These are phyloP conservation scores for Spinibarbus caldwelli DNA, from an alignment of 2,797 vertebrate genomes.

Conservation along the genomic window DNA sequence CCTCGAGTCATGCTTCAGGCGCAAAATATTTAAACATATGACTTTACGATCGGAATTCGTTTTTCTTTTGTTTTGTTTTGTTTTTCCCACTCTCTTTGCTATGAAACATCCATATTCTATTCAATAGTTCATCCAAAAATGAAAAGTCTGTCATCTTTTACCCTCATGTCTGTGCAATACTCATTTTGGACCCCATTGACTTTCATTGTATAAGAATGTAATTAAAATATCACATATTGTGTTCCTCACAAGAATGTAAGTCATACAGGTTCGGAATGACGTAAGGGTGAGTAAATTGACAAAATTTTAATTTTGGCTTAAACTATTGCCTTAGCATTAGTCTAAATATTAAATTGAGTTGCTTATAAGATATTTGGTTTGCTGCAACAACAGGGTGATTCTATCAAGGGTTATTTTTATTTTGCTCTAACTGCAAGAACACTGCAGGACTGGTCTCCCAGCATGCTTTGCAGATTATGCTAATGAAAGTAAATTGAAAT, in stretches of 20 bases:
- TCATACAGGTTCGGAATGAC: neutral
- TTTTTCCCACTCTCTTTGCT: too few species aligned
- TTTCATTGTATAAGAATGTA: neutral
- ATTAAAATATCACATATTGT: neutral
- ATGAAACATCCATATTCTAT: neutral
- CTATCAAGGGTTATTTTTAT: neutral
- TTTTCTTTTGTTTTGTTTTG: too few species aligned
- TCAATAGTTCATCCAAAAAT: neutral
- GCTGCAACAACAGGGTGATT: neutral
- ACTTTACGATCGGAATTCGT: neutral
- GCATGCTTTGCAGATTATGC: constrained; percentile 34
- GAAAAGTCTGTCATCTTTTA: neutral
- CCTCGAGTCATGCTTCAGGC: neutral
- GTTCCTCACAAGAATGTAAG: neutral
- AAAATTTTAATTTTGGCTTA: neutral
- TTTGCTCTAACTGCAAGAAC: constrained; percentile 19
- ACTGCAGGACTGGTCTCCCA: neutral
- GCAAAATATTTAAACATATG: neutral
- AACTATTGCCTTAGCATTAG: neutral
- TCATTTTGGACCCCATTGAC: neutral
- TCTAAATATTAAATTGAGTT: neutral
- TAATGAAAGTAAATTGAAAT: constrained; percentile 33
- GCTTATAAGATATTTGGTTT: neutral
- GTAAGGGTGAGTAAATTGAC: neutral
- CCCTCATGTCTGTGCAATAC: neutral